phyloP scores from a whole-genome alignment of 1,140 invertebrate species.

The Drosophila tristis region DNA sequence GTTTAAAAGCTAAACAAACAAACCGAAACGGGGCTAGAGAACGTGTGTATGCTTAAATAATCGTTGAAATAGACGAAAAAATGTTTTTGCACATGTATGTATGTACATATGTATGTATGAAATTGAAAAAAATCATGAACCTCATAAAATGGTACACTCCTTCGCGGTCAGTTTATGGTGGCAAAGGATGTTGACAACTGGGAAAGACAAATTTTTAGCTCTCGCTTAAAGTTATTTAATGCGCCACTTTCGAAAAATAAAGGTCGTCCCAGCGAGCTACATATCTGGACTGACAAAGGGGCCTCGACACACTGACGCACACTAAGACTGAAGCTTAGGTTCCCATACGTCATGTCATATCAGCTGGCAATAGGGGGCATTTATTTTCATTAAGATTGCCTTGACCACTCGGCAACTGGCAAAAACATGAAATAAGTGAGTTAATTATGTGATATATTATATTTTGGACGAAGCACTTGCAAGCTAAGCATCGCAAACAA shows the following conservation, averaged over 20 bases:
- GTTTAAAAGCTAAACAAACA: conserved; percentile 48
- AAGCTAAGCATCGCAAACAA: not conserved
- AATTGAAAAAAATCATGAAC: conserved; percentile 9
- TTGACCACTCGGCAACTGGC: conserved; percentile 47
- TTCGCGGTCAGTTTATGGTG: conserved; percentile 40
- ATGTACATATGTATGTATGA: conserved; percentile 28
- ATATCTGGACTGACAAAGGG: conserved; percentile 19
- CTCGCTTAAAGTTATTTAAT: conserved; percentile 63
- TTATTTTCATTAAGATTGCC: conserved; percentile 69
- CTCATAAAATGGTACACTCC: conserved; percentile 61
- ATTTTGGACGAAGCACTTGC: conserved; percentile 22
- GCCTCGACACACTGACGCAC: conserved; percentile 24
- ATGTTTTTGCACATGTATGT: conserved; percentile 16
- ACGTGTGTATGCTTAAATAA: conserved; percentile 69
- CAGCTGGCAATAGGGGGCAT: conserved; percentile 49
- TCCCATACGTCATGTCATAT: conserved; percentile 68
- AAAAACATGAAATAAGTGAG: conserved; percentile 63
- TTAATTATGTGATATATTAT: conserved; percentile 76
- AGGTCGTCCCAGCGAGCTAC: conserved; percentile 31
- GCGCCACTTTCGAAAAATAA: conserved; percentile 65
- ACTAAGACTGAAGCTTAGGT: conserved; percentile 31
- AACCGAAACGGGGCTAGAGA: conserved; percentile 25
- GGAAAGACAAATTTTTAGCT: conserved; percentile 41
- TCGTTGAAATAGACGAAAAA: conserved; percentile 46
- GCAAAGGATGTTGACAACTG: conserved; percentile 40